phyloP scores from a whole-genome alignment of 2,888 invertebrate genomes.

The Heliconius hortense region DNA sequence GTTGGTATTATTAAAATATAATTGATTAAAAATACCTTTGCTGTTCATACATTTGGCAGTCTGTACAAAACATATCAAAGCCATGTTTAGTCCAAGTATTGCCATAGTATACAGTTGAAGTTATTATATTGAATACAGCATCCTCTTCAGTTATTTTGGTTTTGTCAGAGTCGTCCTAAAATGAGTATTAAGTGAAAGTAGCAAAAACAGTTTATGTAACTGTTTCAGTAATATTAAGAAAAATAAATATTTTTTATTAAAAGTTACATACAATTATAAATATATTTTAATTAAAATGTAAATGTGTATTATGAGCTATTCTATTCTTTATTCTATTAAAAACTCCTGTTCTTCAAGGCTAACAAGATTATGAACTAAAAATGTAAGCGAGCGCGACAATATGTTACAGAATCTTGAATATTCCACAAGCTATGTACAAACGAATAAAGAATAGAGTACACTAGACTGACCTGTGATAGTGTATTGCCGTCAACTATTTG shows the following conservation, averaged over 20 bases:
- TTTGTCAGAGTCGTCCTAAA: slow-evolving; percentile 72
- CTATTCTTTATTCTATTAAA: slow-evolving; percentile 18
- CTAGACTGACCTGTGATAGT: slow-evolving; percentile 76
- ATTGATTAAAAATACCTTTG: slow-evolving; percentile 61
- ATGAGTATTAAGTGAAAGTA: slow-evolving; percentile 11
- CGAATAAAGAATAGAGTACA: slow-evolving; percentile 21
- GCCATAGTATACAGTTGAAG: slow-evolving; percentile 86
- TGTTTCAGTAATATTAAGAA: not conserved
- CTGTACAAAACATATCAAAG: slow-evolving; percentile 84
- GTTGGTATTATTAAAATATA: not conserved
- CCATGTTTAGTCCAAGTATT: slow-evolving; percentile 86
- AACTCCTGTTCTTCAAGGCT: slow-evolving; percentile 40
- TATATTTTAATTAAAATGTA: not conserved
- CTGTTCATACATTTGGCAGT: slow-evolving; percentile 81
- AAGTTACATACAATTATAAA: not conserved
- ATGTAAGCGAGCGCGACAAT: slow-evolving; percentile 31
- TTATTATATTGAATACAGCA: slow-evolving; percentile 88
- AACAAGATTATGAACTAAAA: slow-evolving; percentile 39
- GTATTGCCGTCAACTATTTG: slow-evolving; percentile 86
- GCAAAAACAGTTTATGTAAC: slow-evolving; percentile 9
- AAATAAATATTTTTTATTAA: not conserved
- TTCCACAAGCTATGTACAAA: not conserved
- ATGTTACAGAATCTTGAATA: slow-evolving; percentile 18
- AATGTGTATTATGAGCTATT: not conserved
- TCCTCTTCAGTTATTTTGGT: slow-evolving; percentile 82